Evolutionary conservation across 2,797 vertebrate genomes (phyloP).

Genomic region (Ataeniobius toweri): DNA sequence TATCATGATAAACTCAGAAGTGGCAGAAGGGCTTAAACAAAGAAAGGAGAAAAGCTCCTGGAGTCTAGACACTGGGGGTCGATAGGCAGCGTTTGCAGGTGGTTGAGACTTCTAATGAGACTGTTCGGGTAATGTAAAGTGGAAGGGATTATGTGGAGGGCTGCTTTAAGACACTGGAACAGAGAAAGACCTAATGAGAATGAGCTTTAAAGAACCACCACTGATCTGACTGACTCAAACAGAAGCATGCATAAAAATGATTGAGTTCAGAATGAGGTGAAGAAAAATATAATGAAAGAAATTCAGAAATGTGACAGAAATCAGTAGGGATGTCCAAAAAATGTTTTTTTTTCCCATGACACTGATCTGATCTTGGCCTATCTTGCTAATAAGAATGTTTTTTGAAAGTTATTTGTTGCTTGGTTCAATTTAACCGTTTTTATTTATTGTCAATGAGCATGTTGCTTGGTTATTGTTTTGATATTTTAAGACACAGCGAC

Average conservation of each 20-base stretch:
- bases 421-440: neutral
- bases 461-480: neutral
- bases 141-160: neutral
- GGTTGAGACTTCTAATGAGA: neutral
- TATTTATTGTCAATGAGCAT: conserved; percentile 4
- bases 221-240: neutral
- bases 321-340: neutral
- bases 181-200: neutral
- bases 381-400: neutral
- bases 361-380: neutral
- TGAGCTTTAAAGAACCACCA: neutral
- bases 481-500: conserved; percentile 8
- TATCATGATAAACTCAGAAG: too few species aligned
- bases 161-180: neutral
- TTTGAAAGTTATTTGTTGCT: neutral
- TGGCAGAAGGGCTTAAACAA: neutral
- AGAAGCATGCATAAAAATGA: neutral
- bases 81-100: neutral
- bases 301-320: neutral
- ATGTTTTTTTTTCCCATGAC: too few species aligned
- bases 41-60: conserved; percentile 1
- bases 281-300: neutral
- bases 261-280: neutral
- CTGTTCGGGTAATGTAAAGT: conserved; percentile 1
- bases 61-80: neutral